These are phyloP conservation scores for Ptilonorhynchus violaceus DNA, from an alignment of 2,113 vertebrate species.

Conservation along the genomic window DNA sequence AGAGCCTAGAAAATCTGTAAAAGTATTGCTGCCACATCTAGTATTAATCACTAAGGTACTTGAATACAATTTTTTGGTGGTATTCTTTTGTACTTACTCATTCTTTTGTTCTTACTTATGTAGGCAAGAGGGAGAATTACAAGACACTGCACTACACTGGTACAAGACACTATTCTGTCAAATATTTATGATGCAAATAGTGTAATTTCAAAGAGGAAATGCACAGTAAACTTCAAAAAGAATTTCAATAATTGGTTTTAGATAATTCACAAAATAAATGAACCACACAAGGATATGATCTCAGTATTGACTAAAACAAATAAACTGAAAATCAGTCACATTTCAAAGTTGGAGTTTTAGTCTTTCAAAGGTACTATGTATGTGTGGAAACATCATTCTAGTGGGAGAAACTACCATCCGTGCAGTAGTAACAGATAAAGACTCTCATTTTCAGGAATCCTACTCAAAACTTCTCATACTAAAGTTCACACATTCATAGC, in stretches of 20 bases:
- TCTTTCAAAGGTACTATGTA: background rate
- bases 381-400: background rate
- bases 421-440: background rate
- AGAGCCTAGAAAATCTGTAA: background rate
- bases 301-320: background rate
- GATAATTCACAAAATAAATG: background rate
- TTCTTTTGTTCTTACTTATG: background rate
- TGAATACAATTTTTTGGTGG: background rate
- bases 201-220: background rate
- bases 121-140: background rate
- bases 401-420: background rate
- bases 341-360: background rate
- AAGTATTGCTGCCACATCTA: background rate
- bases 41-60: background rate
- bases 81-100: background rate
- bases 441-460: background rate
- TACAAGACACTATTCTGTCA: background rate
- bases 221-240: background rate
- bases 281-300: background rate
- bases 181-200: background rate
- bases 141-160: background rate
- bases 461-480: background rate
- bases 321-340: background rate
- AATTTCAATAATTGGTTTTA: background rate
- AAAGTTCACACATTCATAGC: background rate